Base-by-base conservation (phyloP, 2,113 vertebrate species). In the Ammodytes marinus region DNA sequence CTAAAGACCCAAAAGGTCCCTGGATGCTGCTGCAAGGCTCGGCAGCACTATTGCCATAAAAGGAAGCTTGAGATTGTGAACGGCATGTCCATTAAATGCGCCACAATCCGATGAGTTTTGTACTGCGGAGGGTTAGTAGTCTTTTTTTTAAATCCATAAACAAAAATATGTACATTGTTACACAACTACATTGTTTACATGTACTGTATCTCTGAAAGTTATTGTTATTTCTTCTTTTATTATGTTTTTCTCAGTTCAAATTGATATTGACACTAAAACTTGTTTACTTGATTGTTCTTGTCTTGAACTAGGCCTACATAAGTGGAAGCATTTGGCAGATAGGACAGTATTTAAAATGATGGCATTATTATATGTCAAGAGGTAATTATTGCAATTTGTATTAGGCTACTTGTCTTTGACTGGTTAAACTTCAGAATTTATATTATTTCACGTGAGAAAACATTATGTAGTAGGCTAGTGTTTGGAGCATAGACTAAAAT, bases 1-100 rank as follows among this genome's bases (percentile, higher is more conserved):
- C 60, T 46, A 72, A 63, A 69, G 85, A 86, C 79, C 81, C 40
- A 75, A 37, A 27, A 80, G 80, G 58, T 88, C 75, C 63, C 84
- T 78, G 83, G 82, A 80, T 90, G 90, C 86, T 87, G 77, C 69
- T 74, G 79, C 78, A 68, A 58, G 54, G 65, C 85, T 80, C 79
- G 13, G 79, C 73, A 63, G 76, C 58, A 37, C 71, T 86, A 93
- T 92, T 89, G 78, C 93, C 94, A 88, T 95, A 94, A 94, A 95
- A 94, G 94, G 94, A 64, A 84, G 82, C 86, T 70, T 59, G 76
- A 79, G 80, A 72, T 79, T 79, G 80, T 74, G 77, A 27, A 82
- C 87, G 53, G 72, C 72, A 71, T 63, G 76, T 88, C 54, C 64
- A 60, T 69, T 76, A 84, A 65, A 37, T 5, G 59, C 14, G 35